Evolutionary conservation across 2,113 vertebrate genomes (phyloP).

Genomic region (Kryptolebias marmoratus): DNA sequence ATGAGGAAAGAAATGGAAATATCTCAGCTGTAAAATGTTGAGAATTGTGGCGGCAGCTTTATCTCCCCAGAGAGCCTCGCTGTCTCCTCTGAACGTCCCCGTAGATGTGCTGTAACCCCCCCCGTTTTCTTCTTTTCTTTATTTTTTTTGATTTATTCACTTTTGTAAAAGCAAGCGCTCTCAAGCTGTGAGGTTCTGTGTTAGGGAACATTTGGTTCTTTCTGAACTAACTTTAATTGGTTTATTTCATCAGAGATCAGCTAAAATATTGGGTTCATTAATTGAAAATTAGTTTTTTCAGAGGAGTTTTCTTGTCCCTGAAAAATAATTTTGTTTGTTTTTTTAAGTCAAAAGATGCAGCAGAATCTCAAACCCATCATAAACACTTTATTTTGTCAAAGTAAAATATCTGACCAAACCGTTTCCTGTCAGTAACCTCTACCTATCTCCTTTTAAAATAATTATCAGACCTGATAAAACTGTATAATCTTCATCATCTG

Average conservation of each 20-base stretch:
- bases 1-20: conserved; percentile 20
- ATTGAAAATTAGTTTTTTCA: conserved; percentile 7
- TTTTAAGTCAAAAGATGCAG: neutral
- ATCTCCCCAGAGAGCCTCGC: neutral
- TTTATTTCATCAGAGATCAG: conserved; percentile 6
- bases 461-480: neutral
- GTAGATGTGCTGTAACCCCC: neutral
- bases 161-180: conserved; percentile 6
- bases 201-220: conserved; percentile 19
- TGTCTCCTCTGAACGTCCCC: neutral
- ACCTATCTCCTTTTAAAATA: neutral
- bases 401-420: neutral
- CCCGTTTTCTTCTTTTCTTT: neutral
- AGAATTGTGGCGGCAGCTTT: conserved; percentile 7
- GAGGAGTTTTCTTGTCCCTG: neutral
- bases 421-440: neutral
- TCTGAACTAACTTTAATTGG: conserved; percentile 14
- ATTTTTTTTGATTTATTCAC: neutral
- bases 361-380: neutral
- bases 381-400: neutral
- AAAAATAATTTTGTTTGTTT: neutral
- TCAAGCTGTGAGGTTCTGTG: neutral
- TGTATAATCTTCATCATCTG: neutral
- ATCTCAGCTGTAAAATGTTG: conserved; percentile 23
- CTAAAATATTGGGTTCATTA: neutral